Base-by-base conservation (phyloP, 2,113 vertebrate genomes). In the Psettodes erumei region DNA sequence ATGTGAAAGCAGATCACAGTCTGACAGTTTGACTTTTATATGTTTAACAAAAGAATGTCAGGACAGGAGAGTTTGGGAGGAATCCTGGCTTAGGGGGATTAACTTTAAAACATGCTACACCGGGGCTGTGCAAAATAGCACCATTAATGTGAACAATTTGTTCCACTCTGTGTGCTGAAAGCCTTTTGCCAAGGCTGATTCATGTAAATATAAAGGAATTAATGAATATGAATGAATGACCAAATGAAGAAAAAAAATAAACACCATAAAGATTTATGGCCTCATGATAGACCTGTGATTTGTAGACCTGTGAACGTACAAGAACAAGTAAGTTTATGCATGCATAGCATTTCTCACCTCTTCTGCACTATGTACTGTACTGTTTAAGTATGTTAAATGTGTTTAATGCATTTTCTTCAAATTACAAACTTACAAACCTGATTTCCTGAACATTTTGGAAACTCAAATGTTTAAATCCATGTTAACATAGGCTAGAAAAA, bases 31-130 rank as follows among this genome's bases (percentile, higher is more conserved):
- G 30, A 53, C 58, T 60, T 76, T 66, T 8, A 64, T 23, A 16
- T 43, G 60, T 64, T 79, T 37, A 40, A 18, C n/a, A 59, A 30
- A 64, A 54, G 3, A 47, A 72, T 53, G 43, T 47, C 35, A 54
- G 23, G 8, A 72, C 28, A 79, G 28, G 38, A 18, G 48, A 63
- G 28, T 67, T 42, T n/a, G 50, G 42, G 66, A 16, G 32, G 33
- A 66, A 76, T 79, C 61, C 21, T 42, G 48, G 18, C 27, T 70
- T 79, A n/a, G 11, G 8, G 67, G 66, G 71, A 59, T 79, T 75
- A 64, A 54, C 38, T 53, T 76, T 68, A 59, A 64, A 75, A 69
- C 71, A 60, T 51, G 53, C 19, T 11, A 53, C 15, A 3, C 19
- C 28, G 45, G 53, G 7, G 15, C 19, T 51, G 47, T 62, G 50